Base-by-base conservation (phyloP, 2,797 vertebrate species). In the Coregonus ussuriensis region DNA sequence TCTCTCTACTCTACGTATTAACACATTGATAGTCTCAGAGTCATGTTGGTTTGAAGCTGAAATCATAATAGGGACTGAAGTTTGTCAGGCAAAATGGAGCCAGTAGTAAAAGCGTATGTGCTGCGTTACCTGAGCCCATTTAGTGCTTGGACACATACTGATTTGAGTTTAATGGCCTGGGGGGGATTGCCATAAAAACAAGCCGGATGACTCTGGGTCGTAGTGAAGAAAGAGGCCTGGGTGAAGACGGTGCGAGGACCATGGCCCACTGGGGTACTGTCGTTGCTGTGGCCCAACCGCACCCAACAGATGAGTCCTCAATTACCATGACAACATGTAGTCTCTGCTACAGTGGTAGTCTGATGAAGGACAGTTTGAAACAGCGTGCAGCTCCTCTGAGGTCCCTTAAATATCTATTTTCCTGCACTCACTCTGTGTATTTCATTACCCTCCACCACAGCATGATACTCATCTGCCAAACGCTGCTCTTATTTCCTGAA, bases 131-230 rank as follows among this genome's bases (percentile, higher is more conserved):
- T 70, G 74, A 74, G 74, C 33, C 74, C 67, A 52, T 77, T 74
- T 74, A 79, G 74, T 65, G 69, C 72, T 59, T 51, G 74, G 81
- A 79, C 63, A 71, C 77, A 79, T 78, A 78, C 74, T 63, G 81
- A 76, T 82, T 79, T 79, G 66, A 76, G 77, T 70, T 78, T 74
- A 82, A 79, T 79, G 77, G 74, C 71, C 71, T 66, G 63, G 25
- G 25, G 25, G 54, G 76, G 52, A 76, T 74, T 79, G 62, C 53
- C 56, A 53, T 59, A 52, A 53, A 71, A 76, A 51, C 62, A 77
- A 72, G 41, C 16, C 21, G 35, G 35, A 70, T 74, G 62, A 78
- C 63, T 76, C 69, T 31, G 16, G 33, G 14, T 4, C 5, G 16
- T 37, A 29, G 1, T 33, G 66, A 25, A 33, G 25, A 66, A 66